These are phyloP conservation scores for Orientallactaga bullata DNA, from an alignment of 2,113 vertebrate species.

Conservation along the genomic window DNA sequence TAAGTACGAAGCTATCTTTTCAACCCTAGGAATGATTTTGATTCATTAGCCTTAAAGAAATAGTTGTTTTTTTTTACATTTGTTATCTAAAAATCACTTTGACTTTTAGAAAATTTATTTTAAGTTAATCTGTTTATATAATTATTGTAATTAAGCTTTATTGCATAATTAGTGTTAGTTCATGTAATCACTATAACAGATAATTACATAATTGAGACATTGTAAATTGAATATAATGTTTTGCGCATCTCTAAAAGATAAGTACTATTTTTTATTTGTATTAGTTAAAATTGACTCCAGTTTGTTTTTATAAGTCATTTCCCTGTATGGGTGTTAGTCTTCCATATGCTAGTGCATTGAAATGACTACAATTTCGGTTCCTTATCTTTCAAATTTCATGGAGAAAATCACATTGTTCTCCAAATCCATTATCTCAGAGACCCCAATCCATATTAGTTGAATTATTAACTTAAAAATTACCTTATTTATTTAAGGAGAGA, in stretches of 20 bases:
- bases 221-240: slow-evolving; percentile 67
- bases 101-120: slow-evolving; percentile 60
- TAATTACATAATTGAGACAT: slow-evolving; percentile 72
- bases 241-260: slow-evolving; percentile 44
- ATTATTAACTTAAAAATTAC: no score
- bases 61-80: slow-evolving; percentile 57
- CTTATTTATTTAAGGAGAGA: no score
- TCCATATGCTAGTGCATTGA: slow-evolving; percentile 20
- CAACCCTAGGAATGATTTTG: not conserved
- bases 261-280: slow-evolving; percentile 48
- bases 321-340: not conserved
- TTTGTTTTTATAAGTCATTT: slow-evolving; percentile 29
- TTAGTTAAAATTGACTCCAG: not conserved
- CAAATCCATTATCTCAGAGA: no score
- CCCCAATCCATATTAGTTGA: no score
- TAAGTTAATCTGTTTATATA: slow-evolving; percentile 73
- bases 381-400: slow-evolving; percentile 40
- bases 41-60: slow-evolving; percentile 22
- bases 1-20: no score
- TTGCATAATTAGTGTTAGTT: slow-evolving; percentile 71
- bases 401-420: slow-evolving; percentile 23
- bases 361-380: not conserved
- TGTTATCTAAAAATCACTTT: slow-evolving; percentile 63
- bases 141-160: slow-evolving; percentile 71
- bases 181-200: slow-evolving; percentile 64